Base-by-base conservation (phyloP, 1,140 invertebrate genomes). In the Neodiprion fabricii region DNA sequence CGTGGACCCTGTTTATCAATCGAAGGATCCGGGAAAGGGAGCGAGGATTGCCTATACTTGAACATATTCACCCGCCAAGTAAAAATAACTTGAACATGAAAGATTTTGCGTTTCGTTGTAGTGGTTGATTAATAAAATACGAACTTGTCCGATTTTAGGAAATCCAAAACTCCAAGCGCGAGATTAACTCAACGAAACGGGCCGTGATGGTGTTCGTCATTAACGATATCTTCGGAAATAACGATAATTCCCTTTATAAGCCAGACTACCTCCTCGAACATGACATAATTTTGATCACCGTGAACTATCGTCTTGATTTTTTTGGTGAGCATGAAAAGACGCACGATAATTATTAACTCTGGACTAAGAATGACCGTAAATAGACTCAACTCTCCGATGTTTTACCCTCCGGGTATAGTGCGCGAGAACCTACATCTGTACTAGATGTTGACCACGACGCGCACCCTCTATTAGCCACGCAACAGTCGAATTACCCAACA, bases 301-400 rank as follows among this genome's bases (percentile, higher is more conserved):
- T 94, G 17, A 94, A 94, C 79, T 93, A 94, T 81, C 88, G 93
- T 49, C 84, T 94, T 9, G 91, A 91, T 74, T 84, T 91, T 75
- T 85, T 94, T 48, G 92, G 92, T 92, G 80, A 85, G 71, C 70
- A 11, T 53, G 28, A 40, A 40, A 40, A 3, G 5, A 40, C 61
- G 28, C 28, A 21, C 65, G 28, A 40, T 40, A 40, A 40, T 40
- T 4, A 40, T 40, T 40, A 40, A 40, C 28, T 40, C 1, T 40
- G 28, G 5, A 40, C 28, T 40, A 40, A 40, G 28, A 5, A 40
- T 40, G 28, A 40, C 28, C 28, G 28, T 40, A 2, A 40, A 40
- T 5, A 40, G 28, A 5, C 28, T 40, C 5, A 40, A 5, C 28
- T 40, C 5, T 40, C 5, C 28, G 28, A 40, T 40, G 5, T 40